phyloP scores from a whole-genome alignment of 2,797 vertebrate species.

The Chiroxiphia lanceolata region DNA sequence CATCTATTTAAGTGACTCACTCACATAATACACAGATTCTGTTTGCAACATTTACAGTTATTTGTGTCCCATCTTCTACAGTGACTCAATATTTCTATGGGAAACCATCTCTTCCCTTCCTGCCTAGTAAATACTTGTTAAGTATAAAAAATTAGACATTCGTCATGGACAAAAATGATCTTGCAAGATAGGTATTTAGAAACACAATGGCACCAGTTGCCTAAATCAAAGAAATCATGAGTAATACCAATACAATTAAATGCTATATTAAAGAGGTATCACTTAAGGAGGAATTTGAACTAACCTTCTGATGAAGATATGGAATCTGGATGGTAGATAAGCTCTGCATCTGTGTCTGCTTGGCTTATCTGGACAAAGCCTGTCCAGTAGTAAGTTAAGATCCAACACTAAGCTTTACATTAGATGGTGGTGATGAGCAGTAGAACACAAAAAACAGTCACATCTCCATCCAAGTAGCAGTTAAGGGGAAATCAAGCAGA shows the following conservation, averaged over 20 bases:
- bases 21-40: background rate
- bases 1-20: conserved; percentile 11
- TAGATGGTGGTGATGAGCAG: conserved; percentile 6
- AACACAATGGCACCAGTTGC: background rate
- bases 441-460: background rate
- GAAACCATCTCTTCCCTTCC: background rate
- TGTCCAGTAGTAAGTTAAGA: background rate
- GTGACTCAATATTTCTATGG: conserved; percentile 5
- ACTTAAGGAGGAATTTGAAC: conserved; percentile 1
- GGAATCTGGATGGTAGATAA: conserved; percentile 12
- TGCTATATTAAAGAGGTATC: conserved; percentile 4
- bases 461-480: background rate
- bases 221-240: conserved; percentile 25
- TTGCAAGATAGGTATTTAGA: background rate
- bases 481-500: conserved; percentile 56
- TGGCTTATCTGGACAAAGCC: background rate
- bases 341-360: background rate
- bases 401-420: background rate
- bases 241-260: conserved; percentile 15
- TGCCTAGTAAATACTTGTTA: conserved; percentile 30
- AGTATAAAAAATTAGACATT: background rate
- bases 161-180: background rate
- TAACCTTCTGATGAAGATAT: background rate
- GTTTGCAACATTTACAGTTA: conserved; percentile 20
- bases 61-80: background rate